phyloP scores from a whole-genome alignment of 1,140 invertebrate genomes.

The Megalopta genalis region DNA sequence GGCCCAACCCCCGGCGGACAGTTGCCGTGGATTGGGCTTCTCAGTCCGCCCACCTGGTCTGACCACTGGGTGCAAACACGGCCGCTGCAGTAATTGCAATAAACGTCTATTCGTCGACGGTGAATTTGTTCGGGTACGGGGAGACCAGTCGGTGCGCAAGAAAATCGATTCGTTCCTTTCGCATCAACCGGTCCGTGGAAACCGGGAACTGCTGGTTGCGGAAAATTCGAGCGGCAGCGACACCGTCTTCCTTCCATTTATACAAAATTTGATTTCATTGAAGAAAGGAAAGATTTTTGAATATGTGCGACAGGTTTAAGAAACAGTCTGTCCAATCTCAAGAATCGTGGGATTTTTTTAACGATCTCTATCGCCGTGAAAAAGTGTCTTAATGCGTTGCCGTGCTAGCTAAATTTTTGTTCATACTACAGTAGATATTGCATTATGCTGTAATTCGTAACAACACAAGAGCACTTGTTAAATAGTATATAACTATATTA shows the following conservation, averaged over 20 bases:
- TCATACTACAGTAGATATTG: too few species aligned
- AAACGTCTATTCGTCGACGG: slow-evolving; percentile 57
- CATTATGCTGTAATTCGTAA: too few species aligned
- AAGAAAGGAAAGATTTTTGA: too few species aligned
- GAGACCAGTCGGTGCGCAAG: slow-evolving; percentile 12
- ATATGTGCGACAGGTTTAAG: too few species aligned
- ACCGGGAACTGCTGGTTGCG: neutral
- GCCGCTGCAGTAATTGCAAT: slow-evolving; percentile 64
- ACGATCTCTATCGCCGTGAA: too few species aligned
- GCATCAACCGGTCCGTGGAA: neutral
- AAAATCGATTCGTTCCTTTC: slow-evolving; percentile 36
- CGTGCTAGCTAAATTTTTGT: too few species aligned
- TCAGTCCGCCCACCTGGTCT: slow-evolving; percentile 65
- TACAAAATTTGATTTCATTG: too few species aligned
- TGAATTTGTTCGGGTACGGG: slow-evolving; percentile 40
- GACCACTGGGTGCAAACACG: slow-evolving; percentile 60
- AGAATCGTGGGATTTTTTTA: too few species aligned
- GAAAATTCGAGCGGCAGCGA: neutral
- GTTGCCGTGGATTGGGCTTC: slow-evolving; percentile 61
- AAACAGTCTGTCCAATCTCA: too few species aligned
- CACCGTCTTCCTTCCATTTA: neutral
- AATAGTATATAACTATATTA: too few species aligned
- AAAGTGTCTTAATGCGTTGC: too few species aligned
- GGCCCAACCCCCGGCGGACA: slow-evolving; percentile 61
- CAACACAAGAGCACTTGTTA: too few species aligned